A percentile compares a stretch with the other conserved stretches of the same genome.
Evolutionary conservation across 2,797 vertebrate genomes (phyloP).

Genomic region (Catostomus latipinnis): DNA sequence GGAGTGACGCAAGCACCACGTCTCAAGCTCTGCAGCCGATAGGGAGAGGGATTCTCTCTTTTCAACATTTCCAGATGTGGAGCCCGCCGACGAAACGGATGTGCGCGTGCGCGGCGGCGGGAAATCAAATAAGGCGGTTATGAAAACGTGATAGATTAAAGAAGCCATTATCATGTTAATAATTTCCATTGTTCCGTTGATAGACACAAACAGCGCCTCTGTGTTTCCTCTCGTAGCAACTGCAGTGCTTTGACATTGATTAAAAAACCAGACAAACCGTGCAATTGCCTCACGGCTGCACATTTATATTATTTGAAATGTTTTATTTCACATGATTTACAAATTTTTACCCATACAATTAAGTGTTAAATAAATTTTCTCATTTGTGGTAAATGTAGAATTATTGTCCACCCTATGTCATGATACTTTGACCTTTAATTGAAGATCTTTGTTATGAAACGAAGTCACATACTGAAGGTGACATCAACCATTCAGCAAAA

Average conservation of each 20-base stretch:
- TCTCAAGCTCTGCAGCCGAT: conserved; percentile 54
- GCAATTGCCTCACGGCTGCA: no score
- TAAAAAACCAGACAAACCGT: conserved; percentile 43
- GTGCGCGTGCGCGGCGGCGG: background rate
- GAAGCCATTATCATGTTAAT: conserved; percentile 5
- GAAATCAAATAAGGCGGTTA: background rate
- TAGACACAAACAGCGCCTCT: conserved; percentile 1
- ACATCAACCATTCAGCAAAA: no score
- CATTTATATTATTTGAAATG: background rate
- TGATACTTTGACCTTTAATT: no score
- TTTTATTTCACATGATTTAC: conserved; percentile 14
- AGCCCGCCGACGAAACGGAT: conserved; percentile 1
- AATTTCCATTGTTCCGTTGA: conserved; percentile 15
- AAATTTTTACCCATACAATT: no score
- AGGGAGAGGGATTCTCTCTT: conserved; percentile 66
- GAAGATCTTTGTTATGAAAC: no score
- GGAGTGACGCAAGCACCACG: conserved; percentile 80
- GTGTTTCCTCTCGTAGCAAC: conserved; percentile 47
- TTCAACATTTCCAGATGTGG: conserved; percentile 62
- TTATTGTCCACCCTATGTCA: no score
- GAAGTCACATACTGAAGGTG: no score
- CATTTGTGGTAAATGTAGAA: no score
- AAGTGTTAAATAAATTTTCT: no score
- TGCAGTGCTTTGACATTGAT: conserved; percentile 31
- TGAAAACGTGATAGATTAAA: conserved; percentile 17